Evolutionary conservation across 37 sponge, comb jelly and placozoan species (phyloP), one percentile per base, ranked within the genome.

Genomic region (Tethya wilhelma): DNA sequence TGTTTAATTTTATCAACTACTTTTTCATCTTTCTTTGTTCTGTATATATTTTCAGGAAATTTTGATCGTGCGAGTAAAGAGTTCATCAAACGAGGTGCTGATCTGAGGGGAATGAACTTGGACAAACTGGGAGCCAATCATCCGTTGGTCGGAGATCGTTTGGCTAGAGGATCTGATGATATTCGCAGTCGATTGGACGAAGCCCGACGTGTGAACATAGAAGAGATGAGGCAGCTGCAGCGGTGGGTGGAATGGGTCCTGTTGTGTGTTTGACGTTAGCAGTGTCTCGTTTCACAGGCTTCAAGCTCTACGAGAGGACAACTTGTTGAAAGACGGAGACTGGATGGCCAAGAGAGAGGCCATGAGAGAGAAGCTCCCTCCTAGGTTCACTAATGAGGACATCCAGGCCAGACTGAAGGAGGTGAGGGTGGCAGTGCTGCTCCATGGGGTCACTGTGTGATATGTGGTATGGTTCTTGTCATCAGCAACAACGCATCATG

Each of bases 131-230:
- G 55, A 6, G 69, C n/a, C 0, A 42, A n/a, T 19, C 41, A 75
- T 29, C 75, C 75, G 39, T 36, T 37, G 20, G 4, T 89, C 5
- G 70, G 79, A 20, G 90, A 89, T 17, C 53, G 74, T 14, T 39
- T 84, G 32, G 69, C 79, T 9, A 43, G 64, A 11, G 37, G 40
- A 4, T 63, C 71, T 9, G 63, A 75, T n/a, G 71, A 75, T 25
- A 37, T 92, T 6, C 56, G 95, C 1, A 77, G 78, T 40, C 82
- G 74, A 38, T 32, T 94, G 22, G 95, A 94, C 7, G 95, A 94
- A 45, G 79, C 88, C 19, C 74, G 88, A 25, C 43, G 95, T 33
- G 41, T 72, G 39, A 79, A 45, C 64, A 63, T 90, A 17, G 91
- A 89, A n/a, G 44, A 90, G 38, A 66, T 92, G 66, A 74, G 93